Evolutionary conservation across 2,113 vertebrate genomes (phyloP).

Genomic region (Calonectris borealis): DNA sequence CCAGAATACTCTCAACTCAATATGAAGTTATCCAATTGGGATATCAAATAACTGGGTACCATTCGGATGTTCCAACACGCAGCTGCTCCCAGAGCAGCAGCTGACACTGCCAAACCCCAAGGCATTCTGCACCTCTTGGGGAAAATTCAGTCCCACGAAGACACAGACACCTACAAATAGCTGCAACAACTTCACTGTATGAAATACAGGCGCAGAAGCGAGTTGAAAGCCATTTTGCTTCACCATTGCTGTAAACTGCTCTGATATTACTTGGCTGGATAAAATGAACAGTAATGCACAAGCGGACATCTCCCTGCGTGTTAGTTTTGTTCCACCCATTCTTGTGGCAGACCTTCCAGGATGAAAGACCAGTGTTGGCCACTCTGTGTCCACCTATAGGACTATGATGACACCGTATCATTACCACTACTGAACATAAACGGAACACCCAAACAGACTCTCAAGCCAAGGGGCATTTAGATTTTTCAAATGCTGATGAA

Average conservation of each 20-base stretch:
- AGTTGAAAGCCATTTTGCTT: neutral
- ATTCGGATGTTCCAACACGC: neutral
- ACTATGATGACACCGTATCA: accelerated
- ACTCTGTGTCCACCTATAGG: neutral
- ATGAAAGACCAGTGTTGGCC: neutral
- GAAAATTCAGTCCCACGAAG: neutral
- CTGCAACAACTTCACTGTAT: neutral
- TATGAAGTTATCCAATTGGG: neutral
- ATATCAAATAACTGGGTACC: neutral
- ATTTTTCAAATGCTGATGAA: neutral
- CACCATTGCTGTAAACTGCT: neutral
- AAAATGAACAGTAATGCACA: neutral
- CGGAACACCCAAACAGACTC: neutral
- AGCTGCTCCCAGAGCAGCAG: neutral
- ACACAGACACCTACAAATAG: neutral
- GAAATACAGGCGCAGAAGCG: neutral
- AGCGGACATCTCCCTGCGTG: accelerated
- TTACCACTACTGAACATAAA: neutral
- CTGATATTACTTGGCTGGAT: neutral
- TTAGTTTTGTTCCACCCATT: neutral
- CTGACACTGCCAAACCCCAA: neutral
- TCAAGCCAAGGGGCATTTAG: neutral
- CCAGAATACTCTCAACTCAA: neutral
- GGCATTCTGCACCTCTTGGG: neutral
- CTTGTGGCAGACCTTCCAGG: neutral